Conservation (phyloP, 2,888 invertebrate genomes). For the Itoplectis maculator region DNA sequence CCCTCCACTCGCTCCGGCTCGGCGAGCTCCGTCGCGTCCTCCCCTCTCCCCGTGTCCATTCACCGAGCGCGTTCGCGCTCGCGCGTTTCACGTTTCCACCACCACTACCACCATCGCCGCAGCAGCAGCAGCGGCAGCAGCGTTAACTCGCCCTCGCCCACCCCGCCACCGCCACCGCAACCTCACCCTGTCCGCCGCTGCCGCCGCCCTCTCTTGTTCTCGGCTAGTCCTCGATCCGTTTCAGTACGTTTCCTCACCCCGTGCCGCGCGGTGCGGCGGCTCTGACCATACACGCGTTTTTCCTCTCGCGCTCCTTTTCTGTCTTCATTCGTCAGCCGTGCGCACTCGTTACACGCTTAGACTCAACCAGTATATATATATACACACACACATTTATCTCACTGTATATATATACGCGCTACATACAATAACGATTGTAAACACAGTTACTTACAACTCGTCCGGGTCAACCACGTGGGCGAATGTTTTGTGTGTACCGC, state of each 20-base stretch:
- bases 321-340: background rate
- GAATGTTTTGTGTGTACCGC: constrained; percentile 37
- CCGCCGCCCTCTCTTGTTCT: constrained; percentile 46
- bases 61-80: constrained; percentile 54
- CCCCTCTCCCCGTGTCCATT: constrained; percentile 44
- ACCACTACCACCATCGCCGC: constrained; percentile 41
- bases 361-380: constrained; percentile 2
- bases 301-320: constrained; percentile 35
- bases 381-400: background rate
- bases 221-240: constrained; percentile 75
- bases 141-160: constrained; percentile 36
- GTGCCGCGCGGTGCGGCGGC: constrained; percentile 69
- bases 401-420: background rate
- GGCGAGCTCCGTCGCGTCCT: constrained; percentile 1
- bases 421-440: constrained; percentile 11
- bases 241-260: constrained; percentile 74
- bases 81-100: constrained; percentile 51
- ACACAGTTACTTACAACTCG: constrained; percentile 23
- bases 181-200: constrained; percentile 59
- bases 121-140: constrained; percentile 35
- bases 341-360: background rate
- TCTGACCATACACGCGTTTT: constrained; percentile 53
- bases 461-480: constrained; percentile 45
- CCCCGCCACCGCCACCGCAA: constrained; percentile 32
- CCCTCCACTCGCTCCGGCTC: constrained; percentile 31